Conservation (phyloP, 2,797 vertebrate species). For the Malacoraja senta region DNA sequence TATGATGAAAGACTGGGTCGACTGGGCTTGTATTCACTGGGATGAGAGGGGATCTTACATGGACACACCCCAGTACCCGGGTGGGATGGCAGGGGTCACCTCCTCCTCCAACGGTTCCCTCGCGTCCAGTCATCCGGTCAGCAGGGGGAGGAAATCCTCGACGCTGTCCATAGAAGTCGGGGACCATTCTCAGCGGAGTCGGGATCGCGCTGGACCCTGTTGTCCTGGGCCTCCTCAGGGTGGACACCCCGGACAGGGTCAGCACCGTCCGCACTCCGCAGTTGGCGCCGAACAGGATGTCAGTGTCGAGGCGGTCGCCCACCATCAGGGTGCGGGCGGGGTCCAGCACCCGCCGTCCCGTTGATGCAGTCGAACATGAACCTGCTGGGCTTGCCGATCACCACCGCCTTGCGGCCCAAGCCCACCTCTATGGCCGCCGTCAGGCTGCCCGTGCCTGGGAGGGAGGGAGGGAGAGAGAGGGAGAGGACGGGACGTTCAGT, state of each 20-base stretch:
- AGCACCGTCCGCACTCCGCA: slow-evolving; percentile 27
- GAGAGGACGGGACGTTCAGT: no score
- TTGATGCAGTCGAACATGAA: slow-evolving; percentile 31
- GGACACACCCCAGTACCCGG: no score
- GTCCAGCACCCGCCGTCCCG: background rate
- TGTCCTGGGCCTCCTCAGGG: background rate
- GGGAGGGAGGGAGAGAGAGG: no score
- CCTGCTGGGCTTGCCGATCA: slow-evolving; percentile 32
- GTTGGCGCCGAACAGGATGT: slow-evolving; percentile 24
- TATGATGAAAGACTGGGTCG: no score
- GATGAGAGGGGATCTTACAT: no score
- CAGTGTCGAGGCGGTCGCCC: slow-evolving; percentile 24
- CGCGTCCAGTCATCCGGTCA: no score
- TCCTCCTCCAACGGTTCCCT: no score
- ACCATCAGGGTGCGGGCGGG: slow-evolving; percentile 6
- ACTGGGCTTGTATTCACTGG: no score
- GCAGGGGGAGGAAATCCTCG: background rate
- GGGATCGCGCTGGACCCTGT: background rate
- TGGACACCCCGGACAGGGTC: slow-evolving; percentile 13
- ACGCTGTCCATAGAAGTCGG: slow-evolving; percentile 13
- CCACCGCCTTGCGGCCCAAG: background rate
- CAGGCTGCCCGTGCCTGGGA: slow-evolving; percentile 19
- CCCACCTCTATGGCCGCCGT: background rate
- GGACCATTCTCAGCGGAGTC: background rate
- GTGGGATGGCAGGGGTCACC: no score